Base-by-base conservation (phyloP, 1,140 invertebrate species). In the Marisa cornuarietis region DNA sequence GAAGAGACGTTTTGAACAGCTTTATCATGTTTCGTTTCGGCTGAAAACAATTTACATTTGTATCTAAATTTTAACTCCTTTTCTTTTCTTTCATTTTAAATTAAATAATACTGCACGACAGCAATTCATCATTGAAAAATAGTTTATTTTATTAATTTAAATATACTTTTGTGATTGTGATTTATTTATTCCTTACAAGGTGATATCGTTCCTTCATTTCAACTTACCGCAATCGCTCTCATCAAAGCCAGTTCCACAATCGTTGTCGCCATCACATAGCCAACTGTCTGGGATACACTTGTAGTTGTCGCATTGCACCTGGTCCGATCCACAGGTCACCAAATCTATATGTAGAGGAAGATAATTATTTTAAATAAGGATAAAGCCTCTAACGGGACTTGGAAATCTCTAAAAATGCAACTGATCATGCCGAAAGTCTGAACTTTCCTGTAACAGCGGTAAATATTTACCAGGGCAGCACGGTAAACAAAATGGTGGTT, bases 221-320 rank as follows among this genome's bases (percentile, higher is more conserved):
- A 71, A 69, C 74, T 71, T 71, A 76, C 78, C 78, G 71, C 83
- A 82, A 49, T 82, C 79, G 6, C 63, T 65, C 52, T 83, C 82
- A 58, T 84, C 83, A 24, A 54, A 76, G 87, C 95, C 95, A 72
- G 86, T 85, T n/a, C 73, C 58, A 78, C 86, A 87, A 61, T 87
- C 86, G 71, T 85, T 75, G 54, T 85, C 85, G 10, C 75, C 69
- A 65, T 87, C 85, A 83, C 86, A 87, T 52, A 52, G 31, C 85
- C 84, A 85, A 8, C n/a, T 63, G 6, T 66, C n/a, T 8, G 81
- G 72, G 22, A 82, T 77, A 49, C 81, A 82, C 11, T 65, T 63
- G 58, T 66, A 49, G 61, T 82, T 78, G 49, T 63, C 52, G 58
- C 81, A 82, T 0, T 68, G 58, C 26, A 82, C 71, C 68, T 80